These are phyloP conservation scores for Aurelia aurita complex sp. Pacific DNA, from an alignment of 30 jellyfish, hydroid and myxozoan species.

Conservation along the genomic window DNA sequence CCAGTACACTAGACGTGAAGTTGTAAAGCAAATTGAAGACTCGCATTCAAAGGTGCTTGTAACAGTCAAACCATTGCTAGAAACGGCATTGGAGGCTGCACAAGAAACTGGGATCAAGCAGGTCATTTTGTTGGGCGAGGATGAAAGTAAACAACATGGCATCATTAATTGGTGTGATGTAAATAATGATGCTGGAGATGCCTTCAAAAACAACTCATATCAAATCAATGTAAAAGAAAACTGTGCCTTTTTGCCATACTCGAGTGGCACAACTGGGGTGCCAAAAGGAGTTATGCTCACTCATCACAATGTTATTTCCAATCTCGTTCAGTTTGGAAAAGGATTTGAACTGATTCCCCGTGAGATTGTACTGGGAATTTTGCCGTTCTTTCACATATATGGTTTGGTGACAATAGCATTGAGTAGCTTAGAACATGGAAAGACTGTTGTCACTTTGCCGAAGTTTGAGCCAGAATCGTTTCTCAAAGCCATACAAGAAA, in stretches of 20 bases:
- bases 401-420: slow-evolving; percentile 59
- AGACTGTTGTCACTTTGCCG: slow-evolving; percentile 64
- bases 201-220: slow-evolving; percentile 24
- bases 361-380: slow-evolving; percentile 30
- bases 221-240: slow-evolving; percentile 29
- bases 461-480: slow-evolving; percentile 80
- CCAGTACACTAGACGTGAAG: slow-evolving; percentile 65
- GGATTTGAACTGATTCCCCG: slow-evolving; percentile 31
- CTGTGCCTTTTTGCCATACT: slow-evolving; percentile 77
- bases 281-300: slow-evolving; percentile 96
- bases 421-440: slow-evolving; percentile 45
- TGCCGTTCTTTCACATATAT: slow-evolving; percentile 86
- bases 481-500: slow-evolving; percentile 53
- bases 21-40: slow-evolving; percentile 66
- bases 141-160: slow-evolving; percentile 54
- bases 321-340: slow-evolving; percentile 56
- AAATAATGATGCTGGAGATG: slow-evolving; percentile 42
- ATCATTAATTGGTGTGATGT: slow-evolving; percentile 66
- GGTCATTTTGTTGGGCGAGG: slow-evolving; percentile 60
- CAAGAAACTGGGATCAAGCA: slow-evolving; percentile 61
- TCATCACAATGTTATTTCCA: slow-evolving; percentile 66
- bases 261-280: slow-evolving; percentile 96
- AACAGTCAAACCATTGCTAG: slow-evolving; percentile 50
- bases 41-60: slow-evolving; percentile 63
- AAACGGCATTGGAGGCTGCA: slow-evolving; percentile 67